Conservation (phyloP, 1,140 invertebrate species). For the Aphidius ervi region DNA sequence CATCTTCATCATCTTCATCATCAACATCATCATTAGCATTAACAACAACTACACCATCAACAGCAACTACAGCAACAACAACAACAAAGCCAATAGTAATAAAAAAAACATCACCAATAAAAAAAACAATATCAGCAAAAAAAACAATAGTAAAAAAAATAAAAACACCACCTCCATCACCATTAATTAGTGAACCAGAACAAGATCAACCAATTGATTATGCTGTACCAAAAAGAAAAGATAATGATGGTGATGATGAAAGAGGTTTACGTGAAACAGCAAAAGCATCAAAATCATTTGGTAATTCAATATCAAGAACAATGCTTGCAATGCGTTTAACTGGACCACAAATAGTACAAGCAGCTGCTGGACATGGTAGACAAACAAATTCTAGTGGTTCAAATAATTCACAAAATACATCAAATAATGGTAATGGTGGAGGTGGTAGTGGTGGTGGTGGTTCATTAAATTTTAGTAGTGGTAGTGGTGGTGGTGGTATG, state of each 20-base stretch:
- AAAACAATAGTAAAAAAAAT: slow-evolving; percentile 56
- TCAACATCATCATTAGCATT: too few species aligned
- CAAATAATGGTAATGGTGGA: slow-evolving; percentile 32
- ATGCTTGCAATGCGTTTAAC: slow-evolving; percentile 45
- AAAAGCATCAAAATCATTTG: slow-evolving; percentile 55
- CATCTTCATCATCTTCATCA: too few species aligned
- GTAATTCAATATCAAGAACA: slow-evolving; percentile 48
- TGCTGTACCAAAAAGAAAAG: slow-evolving; percentile 74
- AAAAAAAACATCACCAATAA: too few species aligned
- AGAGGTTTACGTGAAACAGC: slow-evolving; percentile 58
- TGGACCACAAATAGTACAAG: slow-evolving; percentile 45
- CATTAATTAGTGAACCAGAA: slow-evolving; percentile 51
- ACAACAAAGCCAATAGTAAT: too few species aligned
- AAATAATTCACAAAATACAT: slow-evolving; percentile 43
- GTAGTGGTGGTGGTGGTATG: slow-evolving; percentile 51
- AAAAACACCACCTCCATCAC: slow-evolving; percentile 42
- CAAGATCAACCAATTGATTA: slow-evolving; percentile 82
- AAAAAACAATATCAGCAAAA: slow-evolving; percentile 40
- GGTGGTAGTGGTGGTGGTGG: slow-evolving; percentile 42
- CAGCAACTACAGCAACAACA: too few species aligned
- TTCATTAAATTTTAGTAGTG: slow-evolving; percentile 49
- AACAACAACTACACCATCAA: too few species aligned
- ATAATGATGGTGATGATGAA: slow-evolving; percentile 60
- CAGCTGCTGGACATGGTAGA: slow-evolving; percentile 72
- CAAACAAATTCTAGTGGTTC: slow-evolving; percentile 52